Percentiles rank a stretch among this genome's conserved stretches.
Conservation (phyloP, 1,140 invertebrate genomes). For the Homarus americanus region DNA sequence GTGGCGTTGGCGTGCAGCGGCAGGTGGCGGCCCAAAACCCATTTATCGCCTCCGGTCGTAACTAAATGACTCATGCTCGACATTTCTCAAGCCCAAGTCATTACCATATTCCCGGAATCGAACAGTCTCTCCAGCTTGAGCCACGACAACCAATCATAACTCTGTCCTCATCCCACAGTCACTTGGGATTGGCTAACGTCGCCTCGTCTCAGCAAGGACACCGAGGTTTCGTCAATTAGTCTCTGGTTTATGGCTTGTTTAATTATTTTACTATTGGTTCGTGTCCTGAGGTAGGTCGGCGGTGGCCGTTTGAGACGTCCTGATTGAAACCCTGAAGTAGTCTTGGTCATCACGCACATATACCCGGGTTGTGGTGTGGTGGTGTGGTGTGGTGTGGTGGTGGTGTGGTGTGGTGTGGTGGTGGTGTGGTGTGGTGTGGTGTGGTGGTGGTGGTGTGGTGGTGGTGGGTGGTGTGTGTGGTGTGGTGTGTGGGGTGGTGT, state of each 20-base stretch:
- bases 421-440: no score
- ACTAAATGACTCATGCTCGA: conserved; percentile 21
- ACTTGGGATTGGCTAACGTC: not conserved
- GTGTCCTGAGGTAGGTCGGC: conserved; percentile 35
- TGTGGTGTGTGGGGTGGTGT: no score
- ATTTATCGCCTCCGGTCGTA: conserved; percentile 20
- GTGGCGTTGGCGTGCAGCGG: not conserved
- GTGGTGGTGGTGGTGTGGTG: no score
- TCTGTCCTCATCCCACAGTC: no score
- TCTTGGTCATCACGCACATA: conserved; percentile 17
- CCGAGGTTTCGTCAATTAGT: conserved; percentile 17
- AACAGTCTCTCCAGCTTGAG: not conserved
- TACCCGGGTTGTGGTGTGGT: no score
- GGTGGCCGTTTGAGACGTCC: conserved; percentile 25
- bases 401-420: no score
- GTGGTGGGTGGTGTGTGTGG: no score
- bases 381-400: no score
- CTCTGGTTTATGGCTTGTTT: conserved; percentile 45
- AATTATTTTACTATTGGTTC: conserved; percentile 55
- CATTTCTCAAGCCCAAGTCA: conserved; percentile 31
- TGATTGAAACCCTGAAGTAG: not conserved
- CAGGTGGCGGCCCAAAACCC: not conserved
- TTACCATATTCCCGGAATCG: conserved; percentile 33
- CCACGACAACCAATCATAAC: conserved; percentile 8
- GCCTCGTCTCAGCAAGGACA: not conserved